phyloP scores from a whole-genome alignment of 2,888 invertebrate species.

The Pyrochroa serraticornis region DNA sequence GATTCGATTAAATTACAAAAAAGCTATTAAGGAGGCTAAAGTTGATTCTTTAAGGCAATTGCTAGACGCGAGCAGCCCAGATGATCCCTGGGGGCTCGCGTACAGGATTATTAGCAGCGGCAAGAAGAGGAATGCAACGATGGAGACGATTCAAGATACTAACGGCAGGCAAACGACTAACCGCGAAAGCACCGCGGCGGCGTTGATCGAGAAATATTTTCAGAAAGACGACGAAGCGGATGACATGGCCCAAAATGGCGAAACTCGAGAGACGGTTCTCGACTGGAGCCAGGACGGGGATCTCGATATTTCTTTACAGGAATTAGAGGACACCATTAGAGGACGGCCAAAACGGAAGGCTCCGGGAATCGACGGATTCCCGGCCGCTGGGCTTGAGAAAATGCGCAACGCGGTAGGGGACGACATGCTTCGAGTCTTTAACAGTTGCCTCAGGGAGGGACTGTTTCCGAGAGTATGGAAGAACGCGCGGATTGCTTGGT shows the following conservation, averaged over 20 bases:
- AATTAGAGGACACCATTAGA: not conserved
- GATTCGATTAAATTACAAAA: not conserved
- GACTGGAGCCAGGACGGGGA: not conserved
- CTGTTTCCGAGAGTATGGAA: conserved; percentile 32
- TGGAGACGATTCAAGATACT: not conserved
- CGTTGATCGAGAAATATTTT: conserved; percentile 29
- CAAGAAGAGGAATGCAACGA: not conserved
- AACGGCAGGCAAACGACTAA: conserved; percentile 13
- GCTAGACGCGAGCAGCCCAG: conserved; percentile 1
- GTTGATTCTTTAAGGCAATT: not conserved
- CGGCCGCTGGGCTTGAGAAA: conserved; percentile 14
- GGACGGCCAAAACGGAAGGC: conserved; percentile 23
- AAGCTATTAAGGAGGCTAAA: conserved; percentile 14
- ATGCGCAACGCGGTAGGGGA: conserved; percentile 4
- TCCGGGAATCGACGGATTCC: conserved; percentile 24
- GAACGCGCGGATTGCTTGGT: conserved; percentile 28
- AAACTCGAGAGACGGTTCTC: not conserved
- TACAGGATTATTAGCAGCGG: not conserved
- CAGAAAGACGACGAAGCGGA: conserved; percentile 16
- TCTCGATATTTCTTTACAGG: not conserved
- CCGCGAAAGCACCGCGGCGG: conserved; percentile 14
- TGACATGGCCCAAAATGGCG: conserved; percentile 5
- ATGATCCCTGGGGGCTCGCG: conserved; percentile 14
- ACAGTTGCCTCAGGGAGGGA: conserved; percentile 30
- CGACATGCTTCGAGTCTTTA: conserved; percentile 21